phyloP scores from a whole-genome alignment of 2,888 invertebrate species.

The Drosophila leonis region DNA sequence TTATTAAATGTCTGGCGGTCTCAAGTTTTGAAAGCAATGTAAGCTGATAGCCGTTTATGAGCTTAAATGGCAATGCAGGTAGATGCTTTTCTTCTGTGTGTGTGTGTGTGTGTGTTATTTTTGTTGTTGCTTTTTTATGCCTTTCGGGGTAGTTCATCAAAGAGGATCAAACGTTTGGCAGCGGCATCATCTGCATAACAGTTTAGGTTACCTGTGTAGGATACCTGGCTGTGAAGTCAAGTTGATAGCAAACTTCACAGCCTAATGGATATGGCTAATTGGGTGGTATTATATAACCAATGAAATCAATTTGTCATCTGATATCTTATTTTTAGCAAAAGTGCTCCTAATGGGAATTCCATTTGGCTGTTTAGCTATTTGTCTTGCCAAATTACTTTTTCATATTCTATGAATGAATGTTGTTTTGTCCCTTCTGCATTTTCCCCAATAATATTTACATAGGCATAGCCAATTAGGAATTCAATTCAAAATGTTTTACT shows the following conservation, averaged over 20 bases:
- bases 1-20: conserved; percentile 50
- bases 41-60: conserved; percentile 76
- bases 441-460: conserved; percentile 9
- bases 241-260: conserved; percentile 17
- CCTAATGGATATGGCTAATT: conserved; percentile 43
- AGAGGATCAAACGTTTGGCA: conserved; percentile 63
- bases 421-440: background rate
- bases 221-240: conserved; percentile 21
- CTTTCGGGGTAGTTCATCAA: conserved; percentile 60
- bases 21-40: conserved; percentile 65
- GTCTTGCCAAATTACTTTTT: conserved; percentile 20
- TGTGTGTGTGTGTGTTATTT: conserved; percentile 2
- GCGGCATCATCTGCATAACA: conserved; percentile 57
- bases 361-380: conserved; percentile 19
- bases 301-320: conserved; percentile 24
- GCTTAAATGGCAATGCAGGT: conserved; percentile 77
- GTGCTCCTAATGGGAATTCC: background rate
- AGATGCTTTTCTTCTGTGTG: conserved; percentile 34
- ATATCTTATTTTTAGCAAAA: conserved; percentile 22
- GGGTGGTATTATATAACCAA: conserved; percentile 37
- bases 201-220: conserved; percentile 31
- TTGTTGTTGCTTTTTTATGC: conserved; percentile 21
- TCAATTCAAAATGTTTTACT: conserved; percentile 68
- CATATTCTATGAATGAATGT: conserved; percentile 7
- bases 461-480: conserved; percentile 68